A percentile compares a stretch with the other conserved stretches of the same genome.
Conservation (phyloP, 2,113 vertebrate species). For the Hoplias malabaricus region DNA sequence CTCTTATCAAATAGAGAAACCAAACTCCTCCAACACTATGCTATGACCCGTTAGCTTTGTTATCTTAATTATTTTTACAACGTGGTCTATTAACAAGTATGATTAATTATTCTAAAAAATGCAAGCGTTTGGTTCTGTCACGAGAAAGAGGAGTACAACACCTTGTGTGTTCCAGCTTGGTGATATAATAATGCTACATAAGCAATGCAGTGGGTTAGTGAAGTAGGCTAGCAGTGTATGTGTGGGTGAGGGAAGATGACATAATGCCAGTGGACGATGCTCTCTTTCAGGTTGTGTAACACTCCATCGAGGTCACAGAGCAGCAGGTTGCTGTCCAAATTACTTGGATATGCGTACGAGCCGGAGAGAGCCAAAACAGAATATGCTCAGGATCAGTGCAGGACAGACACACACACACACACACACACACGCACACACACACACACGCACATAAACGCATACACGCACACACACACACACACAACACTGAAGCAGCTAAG, state of each 20-base stretch:
- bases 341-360: not conserved
- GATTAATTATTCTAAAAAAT: not conserved
- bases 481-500: constrained; percentile 29
- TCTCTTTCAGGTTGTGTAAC: not conserved
- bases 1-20: not conserved
- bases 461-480: constrained; percentile 8
- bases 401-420: not conserved
- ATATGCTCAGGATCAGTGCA: not conserved
- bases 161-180: not conserved
- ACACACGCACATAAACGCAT: not conserved
- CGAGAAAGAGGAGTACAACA: not conserved
- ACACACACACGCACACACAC: not conserved
- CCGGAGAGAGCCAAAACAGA: not conserved
- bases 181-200: not conserved
- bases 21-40: not conserved
- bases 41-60: not conserved
- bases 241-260: not conserved
- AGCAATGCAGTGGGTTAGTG: constrained; percentile 14
- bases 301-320: not conserved
- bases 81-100: too few relatives aligned
- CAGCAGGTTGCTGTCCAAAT: not conserved
- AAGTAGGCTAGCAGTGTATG: not conserved
- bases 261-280: not conserved
- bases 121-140: not conserved
- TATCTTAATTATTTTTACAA: not conserved